Evolutionary conservation across 1,140 invertebrate genomes (phyloP), one percentile per base, ranked within the genome.

Genomic region (Drosophila jambulina): DNA sequence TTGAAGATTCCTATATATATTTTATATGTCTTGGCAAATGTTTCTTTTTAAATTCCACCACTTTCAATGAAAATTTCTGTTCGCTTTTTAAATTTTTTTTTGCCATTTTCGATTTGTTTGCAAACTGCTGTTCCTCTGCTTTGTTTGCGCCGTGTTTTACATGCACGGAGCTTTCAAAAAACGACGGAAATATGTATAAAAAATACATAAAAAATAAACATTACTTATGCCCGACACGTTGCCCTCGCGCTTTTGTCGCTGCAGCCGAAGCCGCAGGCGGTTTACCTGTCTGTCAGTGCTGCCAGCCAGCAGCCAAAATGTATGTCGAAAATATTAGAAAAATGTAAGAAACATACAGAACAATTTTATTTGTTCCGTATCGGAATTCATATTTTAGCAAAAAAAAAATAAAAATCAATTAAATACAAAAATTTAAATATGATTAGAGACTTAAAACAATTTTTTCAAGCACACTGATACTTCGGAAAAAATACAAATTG

Each of bases 151-250:
- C 51, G 53, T 87, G 75, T 86, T 82, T 69, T 65, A 87, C 83
- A 79, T 65, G 60, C 75, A 69, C 63, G 56, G 42, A 68, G 62
- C 57, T 29, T 25, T 40, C 38, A 56, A 70, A 62, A 62, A 68
- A 36, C 36, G 38, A 10, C 46, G 54, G 61, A 76, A 71, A 80
- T 54, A 63, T 62, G 58, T 70, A 68, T 70, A 36, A 29, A 68
- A 70, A 54, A 45, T 54, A 70, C 65, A 71, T 70, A 68, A 68
- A 78, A 76, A 79, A 79, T 82, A 77, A 86, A 83, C 76, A 87
- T 87, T 88, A 80, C 72, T 84, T 84, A 90, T 87, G 80, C 84
- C 56, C 62, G 48, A 75, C 84, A 87, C 84, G 81, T 84, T 64
- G 70, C 68, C 45, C 36, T 45, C 40, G 61, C 62, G 45, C 63